Conservation (phyloP, 2,888 invertebrate species). For the Dascillus cervinus region DNA sequence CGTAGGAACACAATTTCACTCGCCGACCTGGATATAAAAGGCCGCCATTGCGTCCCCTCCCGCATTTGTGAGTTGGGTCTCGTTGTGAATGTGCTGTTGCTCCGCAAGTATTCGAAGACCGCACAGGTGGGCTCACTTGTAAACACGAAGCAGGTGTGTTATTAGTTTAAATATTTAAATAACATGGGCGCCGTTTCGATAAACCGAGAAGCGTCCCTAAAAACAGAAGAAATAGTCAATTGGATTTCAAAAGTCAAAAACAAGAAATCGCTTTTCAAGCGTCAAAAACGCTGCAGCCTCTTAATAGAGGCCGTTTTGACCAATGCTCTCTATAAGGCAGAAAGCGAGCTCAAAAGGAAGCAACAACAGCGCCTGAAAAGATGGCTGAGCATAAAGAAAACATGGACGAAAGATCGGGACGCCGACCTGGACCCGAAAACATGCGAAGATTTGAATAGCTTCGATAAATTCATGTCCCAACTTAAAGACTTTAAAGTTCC, state of each 20-base stretch:
- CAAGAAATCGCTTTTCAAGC: slow-evolving; percentile 52
- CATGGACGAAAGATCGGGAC: slow-evolving; percentile 9
- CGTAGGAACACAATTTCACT: slow-evolving; percentile 26
- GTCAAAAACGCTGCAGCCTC: slow-evolving; percentile 52
- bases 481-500: slow-evolving; percentile 50
- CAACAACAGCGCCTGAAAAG: slow-evolving; percentile 54
- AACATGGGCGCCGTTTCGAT: slow-evolving; percentile 26
- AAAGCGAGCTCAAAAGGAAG: slow-evolving; percentile 52
- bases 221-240: slow-evolving; percentile 50
- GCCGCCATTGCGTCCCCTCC: slow-evolving; percentile 12
- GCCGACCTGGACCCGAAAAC: slow-evolving; percentile 20
- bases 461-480: slow-evolving; percentile 59
- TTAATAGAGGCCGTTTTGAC: slow-evolving; percentile 59
- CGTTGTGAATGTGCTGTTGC: slow-evolving; percentile 18
- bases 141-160: slow-evolving; percentile 16
- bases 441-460: slow-evolving; percentile 52
- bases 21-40: slow-evolving; percentile 25
- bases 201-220: slow-evolving; percentile 21
- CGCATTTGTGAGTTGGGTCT: background rate
- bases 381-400: slow-evolving; percentile 43
- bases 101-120: no score
- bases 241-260: slow-evolving; percentile 58
- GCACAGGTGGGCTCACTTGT: no score
- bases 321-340: slow-evolving; percentile 51
- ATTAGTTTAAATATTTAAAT: slow-evolving; percentile 2